phyloP scores from a whole-genome alignment of 2,888 invertebrate genomes.

The Dioctria linearis region DNA sequence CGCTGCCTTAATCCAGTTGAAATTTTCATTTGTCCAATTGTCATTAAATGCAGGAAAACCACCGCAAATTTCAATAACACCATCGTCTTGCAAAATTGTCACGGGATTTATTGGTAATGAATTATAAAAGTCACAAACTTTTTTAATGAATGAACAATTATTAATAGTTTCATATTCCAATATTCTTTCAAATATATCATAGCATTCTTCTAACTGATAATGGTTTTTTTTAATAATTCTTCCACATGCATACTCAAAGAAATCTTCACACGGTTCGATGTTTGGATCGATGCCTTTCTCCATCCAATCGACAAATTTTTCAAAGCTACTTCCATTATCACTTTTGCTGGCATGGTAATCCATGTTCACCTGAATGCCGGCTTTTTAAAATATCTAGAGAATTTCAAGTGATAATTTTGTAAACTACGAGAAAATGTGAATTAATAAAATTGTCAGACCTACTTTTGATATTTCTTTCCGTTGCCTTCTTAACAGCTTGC shows the following conservation, averaged over 20 bases:
- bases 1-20: neutral
- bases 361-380: no score
- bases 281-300: neutral
- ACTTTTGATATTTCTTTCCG: no score
- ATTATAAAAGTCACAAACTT: neutral
- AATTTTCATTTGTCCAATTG: conserved; percentile 9
- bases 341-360: no score
- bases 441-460: no score
- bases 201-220: neutral
- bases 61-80: conserved; percentile 14
- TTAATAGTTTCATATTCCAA: neutral
- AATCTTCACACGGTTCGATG: neutral
- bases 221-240: neutral
- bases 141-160: neutral
- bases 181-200: neutral
- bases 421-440: no score
- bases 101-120: neutral
- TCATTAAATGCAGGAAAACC: conserved; percentile 18
- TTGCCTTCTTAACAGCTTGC: no score
- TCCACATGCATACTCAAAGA: neutral
- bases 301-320: neutral
- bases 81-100: neutral
- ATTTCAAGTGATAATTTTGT: no score
- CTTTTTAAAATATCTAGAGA: no score
- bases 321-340: no score